Conservation (phyloP, 2,113 vertebrate genomes). For the Corythaixoides concolor region DNA sequence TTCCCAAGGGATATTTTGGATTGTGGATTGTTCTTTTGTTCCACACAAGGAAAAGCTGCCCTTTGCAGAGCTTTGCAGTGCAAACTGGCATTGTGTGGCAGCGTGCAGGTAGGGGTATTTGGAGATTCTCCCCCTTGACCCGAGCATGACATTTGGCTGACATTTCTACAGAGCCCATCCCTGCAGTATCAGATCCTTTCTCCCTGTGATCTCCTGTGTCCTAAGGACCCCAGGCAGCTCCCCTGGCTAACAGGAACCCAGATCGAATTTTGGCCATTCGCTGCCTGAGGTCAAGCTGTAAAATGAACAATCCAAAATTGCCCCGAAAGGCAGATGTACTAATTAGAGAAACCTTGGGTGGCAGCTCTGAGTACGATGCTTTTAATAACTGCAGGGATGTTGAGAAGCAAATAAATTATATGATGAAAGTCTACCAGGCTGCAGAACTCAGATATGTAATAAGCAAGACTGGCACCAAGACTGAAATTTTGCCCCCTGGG, state of each 20-base stretch:
- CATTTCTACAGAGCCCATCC: neutral
- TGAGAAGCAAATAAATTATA: conserved; percentile 63
- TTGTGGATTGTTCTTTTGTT: neutral
- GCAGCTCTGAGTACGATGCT: neutral
- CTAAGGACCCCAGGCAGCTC: neutral
- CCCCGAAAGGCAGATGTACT: conserved; percentile 50
- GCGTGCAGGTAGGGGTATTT: neutral
- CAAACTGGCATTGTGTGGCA: neutral
- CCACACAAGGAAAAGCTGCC: neutral
- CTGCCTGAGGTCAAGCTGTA: conserved; percentile 33
- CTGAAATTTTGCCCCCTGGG: conserved; percentile 54
- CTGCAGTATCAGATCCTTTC: neutral
- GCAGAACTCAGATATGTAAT: conserved; percentile 51
- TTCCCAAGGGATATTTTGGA: neutral
- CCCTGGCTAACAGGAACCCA: neutral
- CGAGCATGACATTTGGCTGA: neutral
- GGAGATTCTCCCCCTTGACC: neutral
- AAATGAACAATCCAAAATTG: neutral
- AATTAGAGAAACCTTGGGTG: conserved; percentile 54
- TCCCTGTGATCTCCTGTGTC: neutral
- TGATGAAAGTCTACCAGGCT: conserved; percentile 58
- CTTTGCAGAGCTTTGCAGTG: neutral
- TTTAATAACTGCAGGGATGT: conserved; percentile 64
- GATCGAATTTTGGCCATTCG: neutral
- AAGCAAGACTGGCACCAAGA: conserved; percentile 56